These are phyloP conservation scores for Sarcophaga rosellei DNA, from an alignment of 2,888 invertebrate genomes.

Conservation along the genomic window DNA sequence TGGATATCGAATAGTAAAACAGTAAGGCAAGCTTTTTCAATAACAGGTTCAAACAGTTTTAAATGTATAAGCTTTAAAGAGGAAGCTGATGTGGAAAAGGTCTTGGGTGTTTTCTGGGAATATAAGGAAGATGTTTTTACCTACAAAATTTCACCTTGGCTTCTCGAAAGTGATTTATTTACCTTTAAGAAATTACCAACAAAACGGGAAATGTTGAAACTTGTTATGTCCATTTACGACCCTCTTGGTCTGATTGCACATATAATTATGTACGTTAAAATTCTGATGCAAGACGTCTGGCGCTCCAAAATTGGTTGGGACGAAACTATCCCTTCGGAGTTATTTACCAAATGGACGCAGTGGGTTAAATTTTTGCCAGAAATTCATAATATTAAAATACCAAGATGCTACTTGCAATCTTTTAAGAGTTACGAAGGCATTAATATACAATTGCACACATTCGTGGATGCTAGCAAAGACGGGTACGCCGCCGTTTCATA, in stretches of 20 bases:
- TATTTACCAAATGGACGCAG: slow-evolving; percentile 41
- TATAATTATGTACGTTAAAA: slow-evolving; percentile 42
- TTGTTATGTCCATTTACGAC: slow-evolving; percentile 52
- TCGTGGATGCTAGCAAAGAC: slow-evolving; percentile 26
- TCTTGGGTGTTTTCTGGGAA: slow-evolving; percentile 58
- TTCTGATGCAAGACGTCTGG: slow-evolving; percentile 51
- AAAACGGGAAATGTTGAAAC: slow-evolving; percentile 35
- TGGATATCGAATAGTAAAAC: slow-evolving; percentile 40
- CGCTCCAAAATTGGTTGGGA: slow-evolving; percentile 29
- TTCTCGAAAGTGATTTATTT: slow-evolving; percentile 14
- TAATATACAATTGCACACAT: slow-evolving; percentile 15
- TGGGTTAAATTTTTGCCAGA: slow-evolving; percentile 26
- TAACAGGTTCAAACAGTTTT: background rate
- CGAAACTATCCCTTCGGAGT: slow-evolving; percentile 25
- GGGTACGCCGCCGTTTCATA: slow-evolving; percentile 23
- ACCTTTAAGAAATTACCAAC: background rate
- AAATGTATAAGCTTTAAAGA: slow-evolving; percentile 36
- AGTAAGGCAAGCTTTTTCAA: background rate
- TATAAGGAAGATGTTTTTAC: slow-evolving; percentile 53
- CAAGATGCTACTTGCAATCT: slow-evolving; percentile 28
- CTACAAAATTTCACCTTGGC: slow-evolving; percentile 45
- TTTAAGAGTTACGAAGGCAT: background rate
- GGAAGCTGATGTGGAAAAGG: slow-evolving; percentile 44
- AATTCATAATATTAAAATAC: slow-evolving; percentile 34
- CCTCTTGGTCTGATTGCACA: slow-evolving; percentile 40